Conservation (phyloP, 2,113 vertebrate species). For the Leptobrachium leishanense region DNA sequence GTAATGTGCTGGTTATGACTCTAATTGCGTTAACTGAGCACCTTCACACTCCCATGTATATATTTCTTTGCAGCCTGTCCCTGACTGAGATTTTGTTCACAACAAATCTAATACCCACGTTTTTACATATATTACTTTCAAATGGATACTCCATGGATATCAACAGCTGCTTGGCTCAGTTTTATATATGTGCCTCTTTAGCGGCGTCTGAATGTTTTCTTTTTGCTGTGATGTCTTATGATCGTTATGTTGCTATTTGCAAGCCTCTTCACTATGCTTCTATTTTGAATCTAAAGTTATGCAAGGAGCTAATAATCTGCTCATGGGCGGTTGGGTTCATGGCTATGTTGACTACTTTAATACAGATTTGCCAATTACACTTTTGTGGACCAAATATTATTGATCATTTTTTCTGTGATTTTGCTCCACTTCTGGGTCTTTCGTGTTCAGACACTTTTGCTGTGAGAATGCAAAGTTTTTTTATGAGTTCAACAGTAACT, state of each 20-base stretch:
- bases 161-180: background rate
- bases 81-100: slow-evolving; percentile 18
- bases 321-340: slow-evolving; percentile 10
- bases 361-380: background rate
- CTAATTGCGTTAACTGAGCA: background rate
- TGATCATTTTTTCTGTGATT: slow-evolving; percentile 59
- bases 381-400: slow-evolving; percentile 42
- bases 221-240: slow-evolving; percentile 28
- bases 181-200: slow-evolving; percentile 1
- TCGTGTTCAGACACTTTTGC: slow-evolving; percentile 48
- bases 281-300: background rate
- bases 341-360: background rate
- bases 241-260: slow-evolving; percentile 33
- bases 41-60: slow-evolving; percentile 25
- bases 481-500: background rate
- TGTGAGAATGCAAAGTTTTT: background rate
- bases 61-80: slow-evolving; percentile 14
- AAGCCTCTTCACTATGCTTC: slow-evolving; percentile 20
- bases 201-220: slow-evolving; percentile 12
- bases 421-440: slow-evolving; percentile 54
- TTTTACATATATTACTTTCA: slow-evolving; percentile 3
- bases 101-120: slow-evolving; percentile 5
- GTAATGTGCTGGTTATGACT: background rate
- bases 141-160: background rate
- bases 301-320: background rate